These are phyloP conservation scores for Drosophila tristis DNA, from an alignment of 1,140 invertebrate genomes.

Conservation along the genomic window DNA sequence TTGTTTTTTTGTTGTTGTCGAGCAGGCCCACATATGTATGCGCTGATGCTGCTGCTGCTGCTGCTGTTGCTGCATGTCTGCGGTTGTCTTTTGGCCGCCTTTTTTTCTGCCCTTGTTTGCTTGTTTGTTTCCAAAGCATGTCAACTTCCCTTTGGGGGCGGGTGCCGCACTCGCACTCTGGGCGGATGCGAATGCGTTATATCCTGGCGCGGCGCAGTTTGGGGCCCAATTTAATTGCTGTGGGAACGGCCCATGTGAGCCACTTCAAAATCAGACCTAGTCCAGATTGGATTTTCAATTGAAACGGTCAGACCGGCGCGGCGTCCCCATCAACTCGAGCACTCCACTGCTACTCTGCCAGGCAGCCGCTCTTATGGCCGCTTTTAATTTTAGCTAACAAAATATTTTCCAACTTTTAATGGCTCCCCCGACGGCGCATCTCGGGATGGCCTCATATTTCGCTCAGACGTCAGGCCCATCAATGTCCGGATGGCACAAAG, in stretches of 20 bases:
- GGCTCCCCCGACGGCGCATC: conserved; percentile 47
- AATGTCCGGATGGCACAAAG: too few species aligned
- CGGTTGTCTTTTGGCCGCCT: conserved; percentile 75
- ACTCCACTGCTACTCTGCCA: neutral
- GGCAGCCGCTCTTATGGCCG: conserved; percentile 16
- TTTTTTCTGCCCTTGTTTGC: conserved; percentile 65
- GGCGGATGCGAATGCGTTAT: conserved; percentile 49
- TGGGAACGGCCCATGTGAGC: conserved; percentile 78
- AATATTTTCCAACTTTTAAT: conserved; percentile 79
- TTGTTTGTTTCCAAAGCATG: conserved; percentile 78
- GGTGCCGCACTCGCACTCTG: neutral
- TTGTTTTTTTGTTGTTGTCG: conserved; percentile 11
- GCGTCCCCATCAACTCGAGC: conserved; percentile 12
- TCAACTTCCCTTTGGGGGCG: conserved; percentile 54
- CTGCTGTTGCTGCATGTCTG: conserved; percentile 61
- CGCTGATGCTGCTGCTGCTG: conserved; percentile 20
- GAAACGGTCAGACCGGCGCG: conserved; percentile 59
- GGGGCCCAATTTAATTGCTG: conserved; percentile 79
- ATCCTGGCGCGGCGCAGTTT: conserved; percentile 51
- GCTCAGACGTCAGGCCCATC: too few species aligned
- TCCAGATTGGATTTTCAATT: conserved; percentile 81
- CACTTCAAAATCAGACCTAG: conserved; percentile 60
- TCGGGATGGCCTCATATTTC: conserved; percentile 50
- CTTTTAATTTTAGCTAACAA: conserved; percentile 69
- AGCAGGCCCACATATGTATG: conserved; percentile 51